A percentile compares a stretch with the other conserved stretches of the same genome.
Evolutionary conservation across 2,113 vertebrate genomes (phyloP).

Genomic region (Budorcas taxicolor): DNA sequence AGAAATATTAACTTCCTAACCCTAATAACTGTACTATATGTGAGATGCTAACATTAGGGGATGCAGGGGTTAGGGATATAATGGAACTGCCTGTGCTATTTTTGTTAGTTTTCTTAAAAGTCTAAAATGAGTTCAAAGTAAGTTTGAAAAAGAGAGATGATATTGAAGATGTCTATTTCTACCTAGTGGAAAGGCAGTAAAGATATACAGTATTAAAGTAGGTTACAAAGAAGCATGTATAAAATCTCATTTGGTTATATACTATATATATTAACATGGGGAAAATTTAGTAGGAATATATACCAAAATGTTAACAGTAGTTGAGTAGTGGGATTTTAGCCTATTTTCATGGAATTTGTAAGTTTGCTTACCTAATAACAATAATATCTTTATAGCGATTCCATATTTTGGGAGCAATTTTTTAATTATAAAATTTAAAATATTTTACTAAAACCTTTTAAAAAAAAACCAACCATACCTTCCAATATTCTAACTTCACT

Average conservation of each 20-base stretch:
- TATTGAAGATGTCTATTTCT: neutral
- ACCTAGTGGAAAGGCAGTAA: neutral
- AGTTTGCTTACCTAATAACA: neutral
- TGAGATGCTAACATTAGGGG: neutral
- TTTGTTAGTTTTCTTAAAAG: neutral
- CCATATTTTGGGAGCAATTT: neutral
- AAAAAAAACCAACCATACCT: neutral
- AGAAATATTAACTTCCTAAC: neutral
- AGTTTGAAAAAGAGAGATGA: neutral
- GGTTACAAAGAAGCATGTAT: neutral
- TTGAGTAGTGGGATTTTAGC: neutral
- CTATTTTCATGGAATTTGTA: neutral
- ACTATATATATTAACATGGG: neutral
- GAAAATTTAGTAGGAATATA: neutral
- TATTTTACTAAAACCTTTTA: neutral
- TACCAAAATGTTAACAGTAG: conserved; percentile 3
- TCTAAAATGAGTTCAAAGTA: neutral
- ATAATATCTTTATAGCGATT: neutral
- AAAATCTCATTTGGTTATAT: neutral
- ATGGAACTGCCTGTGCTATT: neutral
- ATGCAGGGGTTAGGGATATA: neutral
- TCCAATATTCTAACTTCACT: neutral
- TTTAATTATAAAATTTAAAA: neutral
- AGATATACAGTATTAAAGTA: neutral
- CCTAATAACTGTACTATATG: neutral